Evolutionary conservation across 2,888 invertebrate genomes (phyloP), one percentile per base, ranked within the genome.

Genomic region (Pseudoips prasinana): DNA sequence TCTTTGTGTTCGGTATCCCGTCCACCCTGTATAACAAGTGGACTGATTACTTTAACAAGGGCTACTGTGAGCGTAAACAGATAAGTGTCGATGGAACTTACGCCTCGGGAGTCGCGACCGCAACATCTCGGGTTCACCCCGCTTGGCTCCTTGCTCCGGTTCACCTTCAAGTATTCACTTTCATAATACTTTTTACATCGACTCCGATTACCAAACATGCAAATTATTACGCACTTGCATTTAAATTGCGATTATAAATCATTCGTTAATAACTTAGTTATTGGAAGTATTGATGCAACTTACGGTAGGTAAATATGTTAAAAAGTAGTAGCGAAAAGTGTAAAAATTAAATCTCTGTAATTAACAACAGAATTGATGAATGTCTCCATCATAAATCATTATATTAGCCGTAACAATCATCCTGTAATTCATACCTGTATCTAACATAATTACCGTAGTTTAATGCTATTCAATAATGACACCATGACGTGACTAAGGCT

Each of bases 101-200:
- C 30, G 41, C 36, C 44, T 44, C 41, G 47, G 46, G 51, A 54
- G 54, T 36, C 33, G 22, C 58, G 62, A 80, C 79, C 82, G 64
- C 83, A 81, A 61, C 63, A 67, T 66, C 64, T 79, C 69, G 46
- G 63, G 65, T 77, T 71, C 72, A 70, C 64, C 55, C 64, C n/a
- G n/a, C n/a, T n/a, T n/a, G n/a, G 68, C 66, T 53, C 64, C 23
- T 26, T 33, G 65, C 68, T 69, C 72, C 67, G 47, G 72, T 59
- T 80, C 58, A 71, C 74, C 68, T 70, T 70, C 71, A 43, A 62
- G 62, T 73, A 69, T 73, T 74, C 68, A 75, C 75, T 81, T 79
- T 78, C 74, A 71, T 72, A 58, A 61, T 61, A 50, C 61, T 69
- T 70, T 71, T 54, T 56, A 37, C 42, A 51, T 47, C 36, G 32